phyloP scores from a whole-genome alignment of 2,888 invertebrate genomes.

The Nemoura dubitans region DNA sequence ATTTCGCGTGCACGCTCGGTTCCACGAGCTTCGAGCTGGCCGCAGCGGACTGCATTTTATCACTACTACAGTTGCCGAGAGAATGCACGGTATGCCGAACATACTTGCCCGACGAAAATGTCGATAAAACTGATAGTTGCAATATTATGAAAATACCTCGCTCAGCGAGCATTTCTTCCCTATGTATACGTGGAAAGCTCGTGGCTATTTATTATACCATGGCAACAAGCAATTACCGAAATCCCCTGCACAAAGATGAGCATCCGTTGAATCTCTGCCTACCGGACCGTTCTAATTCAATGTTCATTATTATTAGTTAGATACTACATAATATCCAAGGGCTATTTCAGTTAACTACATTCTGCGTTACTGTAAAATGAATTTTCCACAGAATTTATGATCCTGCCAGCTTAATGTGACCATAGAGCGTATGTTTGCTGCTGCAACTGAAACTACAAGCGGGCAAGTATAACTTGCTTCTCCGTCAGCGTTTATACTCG shows the following conservation, averaged over 20 bases:
- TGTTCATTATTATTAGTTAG: conserved; percentile 49
- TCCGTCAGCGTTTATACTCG: conserved; percentile 46
- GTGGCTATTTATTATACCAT: neutral
- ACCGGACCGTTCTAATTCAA: conserved; percentile 46
- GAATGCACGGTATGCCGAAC: neutral
- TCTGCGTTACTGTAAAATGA: conserved; percentile 36
- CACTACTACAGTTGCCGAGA: no score
- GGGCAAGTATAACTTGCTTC: conserved; percentile 27
- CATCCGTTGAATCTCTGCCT: neutral
- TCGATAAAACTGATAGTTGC: neutral
- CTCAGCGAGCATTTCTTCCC: neutral
- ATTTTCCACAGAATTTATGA: conserved; percentile 43
- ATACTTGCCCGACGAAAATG: neutral
- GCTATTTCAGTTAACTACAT: conserved; percentile 35
- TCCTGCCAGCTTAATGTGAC: neutral
- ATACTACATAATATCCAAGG: conserved; percentile 32
- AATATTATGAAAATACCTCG: neutral
- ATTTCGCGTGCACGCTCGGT: neutral
- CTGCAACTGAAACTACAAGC: neutral
- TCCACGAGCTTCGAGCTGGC: neutral
- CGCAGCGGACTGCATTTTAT: neutral
- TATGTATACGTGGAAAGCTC: no score
- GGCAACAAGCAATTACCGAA: neutral
- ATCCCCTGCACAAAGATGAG: neutral
- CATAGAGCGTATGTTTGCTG: conserved; percentile 9